phyloP scores from a whole-genome alignment of 2,888 invertebrate species.

The Argynnis bischoffii region DNA sequence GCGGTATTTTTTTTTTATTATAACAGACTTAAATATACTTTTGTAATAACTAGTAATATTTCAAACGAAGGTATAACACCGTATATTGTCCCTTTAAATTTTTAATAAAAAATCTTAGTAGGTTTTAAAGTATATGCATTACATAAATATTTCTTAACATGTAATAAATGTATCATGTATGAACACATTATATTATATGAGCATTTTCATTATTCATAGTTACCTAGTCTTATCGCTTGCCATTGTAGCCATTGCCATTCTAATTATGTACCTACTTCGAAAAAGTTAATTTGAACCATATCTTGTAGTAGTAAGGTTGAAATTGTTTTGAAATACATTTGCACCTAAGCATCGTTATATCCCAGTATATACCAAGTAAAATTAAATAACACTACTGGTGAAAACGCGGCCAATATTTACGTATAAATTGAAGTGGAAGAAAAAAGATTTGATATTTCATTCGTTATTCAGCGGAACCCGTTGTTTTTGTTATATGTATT shows the following conservation, averaged over 20 bases:
- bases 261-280: conserved; percentile 17
- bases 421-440: too few relatives aligned
- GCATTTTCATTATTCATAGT: conserved; percentile 29
- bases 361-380: conserved; percentile 14
- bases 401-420: too few relatives aligned
- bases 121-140: too few relatives aligned
- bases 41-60: too few relatives aligned
- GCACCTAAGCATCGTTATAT: conserved; percentile 1
- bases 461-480: too few relatives aligned
- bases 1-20: background rate
- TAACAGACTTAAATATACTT: background rate
- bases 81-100: too few relatives aligned
- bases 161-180: background rate
- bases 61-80: too few relatives aligned
- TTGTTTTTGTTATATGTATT: too few relatives aligned
- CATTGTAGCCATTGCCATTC: conserved; percentile 33
- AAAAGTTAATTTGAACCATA: conserved; percentile 8
- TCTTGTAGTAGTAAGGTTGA: background rate
- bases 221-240: conserved; percentile 32
- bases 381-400: background rate
- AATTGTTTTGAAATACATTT: background rate
- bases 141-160: background rate
- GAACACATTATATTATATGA: conserved; percentile 20
- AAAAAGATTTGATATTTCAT: too few relatives aligned
- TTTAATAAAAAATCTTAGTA: too few relatives aligned